Base-by-base conservation (phyloP, 2,797 vertebrate species). In the Lithobates pipiens region DNA sequence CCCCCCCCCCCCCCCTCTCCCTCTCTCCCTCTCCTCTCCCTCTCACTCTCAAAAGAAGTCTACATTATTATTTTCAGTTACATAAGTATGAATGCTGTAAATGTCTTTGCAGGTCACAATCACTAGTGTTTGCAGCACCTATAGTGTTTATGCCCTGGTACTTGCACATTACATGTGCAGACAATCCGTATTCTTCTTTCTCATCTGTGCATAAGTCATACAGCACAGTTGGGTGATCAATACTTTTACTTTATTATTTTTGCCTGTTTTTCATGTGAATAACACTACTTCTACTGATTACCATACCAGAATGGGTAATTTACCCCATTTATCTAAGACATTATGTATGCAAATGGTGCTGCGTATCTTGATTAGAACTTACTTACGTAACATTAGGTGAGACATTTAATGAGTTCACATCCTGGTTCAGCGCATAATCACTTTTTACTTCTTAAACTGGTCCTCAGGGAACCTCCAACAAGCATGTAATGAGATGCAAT, bases 401-500 rank as follows among this genome's bases (percentile, higher is more conserved):
- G 71, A 73, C 80, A 73, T 74, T 74, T 63, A 82, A 73, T 82
- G 70, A 82, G 32, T 82, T 81, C 79, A 73, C 21, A 81, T 63
- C 44, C 68, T 61, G 46, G 69, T 15, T 36, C 54, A 73, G 34
- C 57, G 15, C 61, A 54, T 73, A 82, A 82, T 82, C 69, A 82
- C 80, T 70, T 73, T 72, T 73, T 73, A 29, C 54, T 73, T 82
- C 80, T 73, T n/a, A 18, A 61, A 42, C 57, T 54, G 57, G 70
- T 82, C 80, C 80, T 73, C 1, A 63, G 69, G 70, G 70, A 82
- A 57, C 15, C 69, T 54, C 70, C 69, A 63, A 65, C 63, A 79
- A 46, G 77, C 39, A 69, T 79, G 63, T 69, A 67, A 79, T 82
- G 69, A 82, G 80, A 63, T 73, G 80, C 69, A 82, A 82, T 82